phyloP scores from a whole-genome alignment of 2,797 vertebrate genomes.

The Serranus cabrilla region DNA sequence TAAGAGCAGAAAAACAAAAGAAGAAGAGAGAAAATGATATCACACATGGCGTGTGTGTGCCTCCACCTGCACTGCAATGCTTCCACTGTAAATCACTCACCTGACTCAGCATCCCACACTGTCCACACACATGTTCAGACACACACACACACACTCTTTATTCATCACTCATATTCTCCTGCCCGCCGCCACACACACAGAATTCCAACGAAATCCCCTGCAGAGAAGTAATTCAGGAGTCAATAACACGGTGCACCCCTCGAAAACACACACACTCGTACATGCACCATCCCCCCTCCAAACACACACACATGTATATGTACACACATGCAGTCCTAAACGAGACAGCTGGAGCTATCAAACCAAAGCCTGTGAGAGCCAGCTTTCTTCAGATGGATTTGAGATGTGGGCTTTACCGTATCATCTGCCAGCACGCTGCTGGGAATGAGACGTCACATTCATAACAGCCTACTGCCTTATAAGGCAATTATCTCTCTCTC shows the following conservation, averaged over 20 bases:
- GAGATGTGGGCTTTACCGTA: conserved; percentile 81
- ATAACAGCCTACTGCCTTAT: conserved; percentile 82
- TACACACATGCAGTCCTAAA: conserved; percentile 56
- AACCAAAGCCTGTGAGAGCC: conserved; percentile 77
- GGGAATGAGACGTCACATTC: conserved; percentile 81
- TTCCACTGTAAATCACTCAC: conserved; percentile 65
- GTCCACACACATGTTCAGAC: conserved; percentile 21
- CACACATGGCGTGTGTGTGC: conserved; percentile 28
- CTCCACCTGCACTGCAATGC: conserved; percentile 56
- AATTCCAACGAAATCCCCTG: conserved; percentile 69
- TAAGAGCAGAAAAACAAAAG: conserved; percentile 21
- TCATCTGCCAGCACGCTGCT: conserved; percentile 81
- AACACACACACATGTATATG: conserved; percentile 18
- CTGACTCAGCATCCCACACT: conserved; percentile 73
- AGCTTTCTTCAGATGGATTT: conserved; percentile 81
- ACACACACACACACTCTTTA: conserved; percentile 25
- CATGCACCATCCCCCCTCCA: conserved; percentile 18
- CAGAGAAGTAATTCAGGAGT: conserved; percentile 75
- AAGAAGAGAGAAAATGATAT: conserved; percentile 27
- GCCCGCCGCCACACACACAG: conserved; percentile 34
- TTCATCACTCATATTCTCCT: conserved; percentile 53
- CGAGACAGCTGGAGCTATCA: conserved; percentile 83
- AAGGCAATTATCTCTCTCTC: conserved; percentile 78
- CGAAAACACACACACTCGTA: conserved; percentile 20
- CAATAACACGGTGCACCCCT: conserved; percentile 60